Conservation (phyloP, 2,113 vertebrate species). For the Tor tambroides region DNA sequence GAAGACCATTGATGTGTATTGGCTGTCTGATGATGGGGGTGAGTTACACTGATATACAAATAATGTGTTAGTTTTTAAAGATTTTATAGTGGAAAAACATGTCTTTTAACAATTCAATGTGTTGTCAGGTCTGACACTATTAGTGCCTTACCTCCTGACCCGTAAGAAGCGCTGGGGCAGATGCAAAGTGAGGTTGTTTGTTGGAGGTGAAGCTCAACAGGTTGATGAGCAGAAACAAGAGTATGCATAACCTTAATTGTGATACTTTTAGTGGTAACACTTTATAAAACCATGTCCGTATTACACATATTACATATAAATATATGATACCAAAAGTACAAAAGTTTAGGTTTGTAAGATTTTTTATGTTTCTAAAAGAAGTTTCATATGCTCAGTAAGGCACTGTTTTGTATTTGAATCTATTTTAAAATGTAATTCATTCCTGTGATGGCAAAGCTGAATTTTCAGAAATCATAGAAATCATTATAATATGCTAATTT, state of each 20-base stretch:
- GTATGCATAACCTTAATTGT: conserved; percentile 70
- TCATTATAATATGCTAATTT: neutral
- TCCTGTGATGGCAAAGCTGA: neutral
- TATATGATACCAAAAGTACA: too few species aligned
- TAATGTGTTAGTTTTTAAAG: neutral
- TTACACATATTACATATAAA: neutral
- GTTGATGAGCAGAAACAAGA: conserved; percentile 89
- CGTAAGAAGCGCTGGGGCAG: conserved; percentile 91
- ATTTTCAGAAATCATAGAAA: neutral
- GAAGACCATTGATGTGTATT: conserved; percentile 95
- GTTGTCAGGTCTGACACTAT: conserved; percentile 87
- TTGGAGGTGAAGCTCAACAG: conserved; percentile 85
- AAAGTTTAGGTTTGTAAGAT: too few species aligned
- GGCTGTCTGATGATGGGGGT: conserved; percentile 97
- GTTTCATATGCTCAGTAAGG: neutral
- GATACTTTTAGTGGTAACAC: neutral
- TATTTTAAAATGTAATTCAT: too few species aligned
- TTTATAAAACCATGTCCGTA: neutral
- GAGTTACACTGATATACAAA: neutral
- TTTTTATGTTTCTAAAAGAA: neutral
- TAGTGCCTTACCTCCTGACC: conserved; percentile 92
- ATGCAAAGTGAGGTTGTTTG: conserved; percentile 90
- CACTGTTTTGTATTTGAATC: too few species aligned
- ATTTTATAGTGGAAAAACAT: neutral
- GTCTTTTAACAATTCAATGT: neutral